Conservation (phyloP, 2,888 invertebrate species). For the Nephrotoma guestfalica region DNA sequence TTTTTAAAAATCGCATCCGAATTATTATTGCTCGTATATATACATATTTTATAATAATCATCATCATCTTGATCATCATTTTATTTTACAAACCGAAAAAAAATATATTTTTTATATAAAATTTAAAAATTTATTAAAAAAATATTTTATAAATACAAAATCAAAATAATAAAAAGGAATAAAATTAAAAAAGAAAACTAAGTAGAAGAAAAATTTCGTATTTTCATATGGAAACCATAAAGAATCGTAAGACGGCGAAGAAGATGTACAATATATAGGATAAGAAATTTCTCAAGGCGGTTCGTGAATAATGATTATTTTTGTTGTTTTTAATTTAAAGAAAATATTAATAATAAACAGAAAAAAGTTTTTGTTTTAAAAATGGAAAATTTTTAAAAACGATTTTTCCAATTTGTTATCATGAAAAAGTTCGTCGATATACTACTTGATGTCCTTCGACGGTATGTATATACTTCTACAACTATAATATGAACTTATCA, state of each 20-base stretch:
- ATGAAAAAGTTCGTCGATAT: neutral
- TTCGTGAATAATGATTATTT: slow-evolving; percentile 10
- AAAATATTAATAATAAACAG: neutral
- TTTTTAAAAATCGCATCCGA: neutral
- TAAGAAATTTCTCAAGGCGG: slow-evolving; percentile 12
- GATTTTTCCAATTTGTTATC: neutral
- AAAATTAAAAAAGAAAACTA: neutral
- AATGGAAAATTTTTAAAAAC: neutral
- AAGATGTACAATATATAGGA: slow-evolving; percentile 3
- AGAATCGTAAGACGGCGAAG: neutral
- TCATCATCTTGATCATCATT: neutral
- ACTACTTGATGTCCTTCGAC: too few species aligned
- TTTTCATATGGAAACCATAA: neutral
- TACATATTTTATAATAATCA: neutral
- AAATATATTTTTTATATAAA: neutral
- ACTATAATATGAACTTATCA: too few species aligned
- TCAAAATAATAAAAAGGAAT: neutral
- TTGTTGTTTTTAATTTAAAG: neutral
- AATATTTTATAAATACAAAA: neutral
- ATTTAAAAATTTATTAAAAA: neutral
- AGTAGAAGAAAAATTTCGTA: neutral
- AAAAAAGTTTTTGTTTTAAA: neutral
- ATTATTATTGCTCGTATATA: neutral
- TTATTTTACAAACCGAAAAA: neutral
- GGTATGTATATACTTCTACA: too few species aligned